Evolutionary conservation across 2,888 invertebrate genomes (phyloP), one percentile per base, ranked within the genome.

Genomic region (Cremastinae sp.): DNA sequence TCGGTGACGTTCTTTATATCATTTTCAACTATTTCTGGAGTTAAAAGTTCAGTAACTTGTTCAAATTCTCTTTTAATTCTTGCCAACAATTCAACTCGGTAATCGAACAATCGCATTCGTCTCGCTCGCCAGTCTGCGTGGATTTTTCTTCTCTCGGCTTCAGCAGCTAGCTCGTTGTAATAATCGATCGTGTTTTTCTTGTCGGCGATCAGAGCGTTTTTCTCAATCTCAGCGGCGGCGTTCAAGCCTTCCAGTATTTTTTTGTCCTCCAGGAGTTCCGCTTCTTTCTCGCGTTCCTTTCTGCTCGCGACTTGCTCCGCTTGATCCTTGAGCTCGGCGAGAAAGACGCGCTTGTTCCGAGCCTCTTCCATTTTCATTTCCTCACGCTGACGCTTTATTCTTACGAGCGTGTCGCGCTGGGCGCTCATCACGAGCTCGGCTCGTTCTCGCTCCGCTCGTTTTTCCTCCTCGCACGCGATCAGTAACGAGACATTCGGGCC

Each of bases 131-230:
- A 93, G 79, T 92, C 91, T 0, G 92, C 91, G 78, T 92, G 92
- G 41, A 91, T 85, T 75, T 91, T 91, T 73, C 92, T 91, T 79
- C 91, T 92, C 73, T 93, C 93, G 0, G 92, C 92, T 81, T 92
- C 92, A 85, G 91, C 91, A 41, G 92, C 92, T 47, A 94, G 84
- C 82, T 93, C 92, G n/a, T 92, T 91, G 81, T 94, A 94, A 85
- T 94, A 93, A 81, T 92, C 92, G 83, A 93, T 91, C 80, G 93
- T 91, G 87, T 92, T 92, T 59, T 83, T 84, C 82, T 84, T 86
- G 70, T 87, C 85, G 9, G 81, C 79, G 10, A 80, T 71, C 41
- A 84, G 83, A 0, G 80, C 14, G 20, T 78, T 84, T 47, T 80
- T 82, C 7, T 79, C 80, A 14, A 85, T 84, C 64, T 85, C 83